phyloP scores from a whole-genome alignment of 2,113 vertebrate genomes.

The Laterallus jamaicensis region DNA sequence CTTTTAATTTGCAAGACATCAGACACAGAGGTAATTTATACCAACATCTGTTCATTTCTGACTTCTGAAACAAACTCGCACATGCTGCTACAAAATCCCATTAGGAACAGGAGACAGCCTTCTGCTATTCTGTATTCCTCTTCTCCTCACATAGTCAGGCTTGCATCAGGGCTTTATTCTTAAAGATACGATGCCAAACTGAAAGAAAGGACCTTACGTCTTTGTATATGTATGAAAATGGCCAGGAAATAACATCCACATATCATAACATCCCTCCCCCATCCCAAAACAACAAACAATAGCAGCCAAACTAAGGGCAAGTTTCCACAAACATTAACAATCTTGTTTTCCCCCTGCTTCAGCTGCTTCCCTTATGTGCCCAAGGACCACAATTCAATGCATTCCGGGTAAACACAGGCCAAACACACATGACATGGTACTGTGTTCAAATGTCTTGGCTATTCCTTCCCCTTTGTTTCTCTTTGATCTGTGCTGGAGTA shows the following conservation, averaged over 20 bases:
- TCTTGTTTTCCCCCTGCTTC: background rate
- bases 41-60: conserved; percentile 95
- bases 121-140: conserved; percentile 78
- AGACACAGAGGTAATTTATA: conserved; percentile 92
- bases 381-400: background rate
- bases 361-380: background rate
- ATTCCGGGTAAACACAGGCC: background rate
- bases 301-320: conserved; percentile 16
- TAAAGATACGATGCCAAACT: conserved; percentile 59
- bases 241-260: background rate
- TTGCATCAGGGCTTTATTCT: conserved; percentile 58
- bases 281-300: background rate
- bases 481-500: background rate
- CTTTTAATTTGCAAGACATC: conserved; percentile 93
- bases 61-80: conserved; percentile 88
- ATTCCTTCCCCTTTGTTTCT: conserved; percentile 24
- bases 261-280: background rate
- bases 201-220: conserved; percentile 16
- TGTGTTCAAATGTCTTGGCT: background rate
- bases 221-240: background rate
- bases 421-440: background rate
- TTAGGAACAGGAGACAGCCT: conserved; percentile 79
- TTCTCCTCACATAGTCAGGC: conserved; percentile 33
- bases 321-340: conserved; percentile 18
- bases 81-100: conserved; percentile 86